These are phyloP conservation scores for Microctonus aethiopoides DNA, from an alignment of 2,888 invertebrate species.

Conservation along the genomic window DNA sequence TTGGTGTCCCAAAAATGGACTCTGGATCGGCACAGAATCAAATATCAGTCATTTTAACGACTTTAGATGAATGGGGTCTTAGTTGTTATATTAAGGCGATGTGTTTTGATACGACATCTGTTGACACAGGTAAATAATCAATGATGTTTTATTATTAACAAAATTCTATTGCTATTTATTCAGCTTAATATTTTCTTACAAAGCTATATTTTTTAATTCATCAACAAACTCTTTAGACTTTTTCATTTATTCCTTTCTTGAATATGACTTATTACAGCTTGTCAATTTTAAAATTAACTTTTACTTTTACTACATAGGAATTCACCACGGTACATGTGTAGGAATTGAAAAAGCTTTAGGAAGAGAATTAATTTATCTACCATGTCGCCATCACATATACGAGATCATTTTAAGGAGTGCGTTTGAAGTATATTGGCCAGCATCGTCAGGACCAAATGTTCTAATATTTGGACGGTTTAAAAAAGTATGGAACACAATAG, in stretches of 20 bases:
- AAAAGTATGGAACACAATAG: conserved; percentile 2
- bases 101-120: neutral
- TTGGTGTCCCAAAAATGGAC: conserved; percentile 25
- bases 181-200: neutral
- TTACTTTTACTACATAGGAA: neutral
- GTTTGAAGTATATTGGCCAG: conserved; percentile 31
- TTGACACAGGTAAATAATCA: conserved; percentile 1
- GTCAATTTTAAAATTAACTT: neutral
- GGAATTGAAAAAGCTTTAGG: conserved; percentile 10
- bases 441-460: conserved; percentile 27
- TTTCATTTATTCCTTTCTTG: neutral
- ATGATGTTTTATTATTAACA: neutral
- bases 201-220: neutral
- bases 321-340: conserved; percentile 10
- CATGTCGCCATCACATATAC: conserved; percentile 33
- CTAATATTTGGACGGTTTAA: conserved; percentile 12
- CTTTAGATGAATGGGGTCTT: conserved; percentile 15
- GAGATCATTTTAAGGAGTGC: conserved; percentile 21
- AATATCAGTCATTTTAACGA: conserved; percentile 13
- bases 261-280: too few relatives aligned
- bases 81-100: neutral
- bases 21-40: conserved; percentile 24
- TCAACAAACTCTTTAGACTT: neutral
- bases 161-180: neutral
- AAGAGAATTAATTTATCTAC: conserved; percentile 11